These are phyloP conservation scores for Pluvialis apricaria DNA, from an alignment of 2,113 vertebrate genomes.

Conservation along the genomic window DNA sequence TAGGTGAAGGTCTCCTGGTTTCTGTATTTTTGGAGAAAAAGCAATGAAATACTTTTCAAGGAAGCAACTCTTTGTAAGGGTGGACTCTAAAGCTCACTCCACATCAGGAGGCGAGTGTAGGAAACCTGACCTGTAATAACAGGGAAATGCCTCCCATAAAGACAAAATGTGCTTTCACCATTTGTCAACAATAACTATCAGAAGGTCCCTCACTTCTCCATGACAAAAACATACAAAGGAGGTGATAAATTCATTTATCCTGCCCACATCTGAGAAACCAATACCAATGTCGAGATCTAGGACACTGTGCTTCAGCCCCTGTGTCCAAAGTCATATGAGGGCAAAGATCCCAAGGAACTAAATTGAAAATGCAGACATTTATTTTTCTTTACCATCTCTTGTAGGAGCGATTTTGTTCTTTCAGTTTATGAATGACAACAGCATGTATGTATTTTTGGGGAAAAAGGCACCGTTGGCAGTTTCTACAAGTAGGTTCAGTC, in stretches of 20 bases:
- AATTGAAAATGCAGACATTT: not conserved
- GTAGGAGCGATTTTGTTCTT: not conserved
- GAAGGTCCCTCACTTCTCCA: not conserved
- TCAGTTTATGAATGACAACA: not conserved
- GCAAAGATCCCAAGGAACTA: not conserved
- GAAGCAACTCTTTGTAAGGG: not conserved
- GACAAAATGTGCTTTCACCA: not conserved
- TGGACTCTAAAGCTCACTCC: not conserved
- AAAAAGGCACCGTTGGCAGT: not conserved
- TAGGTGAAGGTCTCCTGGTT: not conserved
- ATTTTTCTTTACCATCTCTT: not conserved
- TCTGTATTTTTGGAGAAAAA: not conserved
- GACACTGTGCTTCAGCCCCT: not conserved
- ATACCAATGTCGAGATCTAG: not conserved
- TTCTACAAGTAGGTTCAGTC: not conserved
- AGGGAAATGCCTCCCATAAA: not conserved
- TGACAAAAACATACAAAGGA: not conserved
- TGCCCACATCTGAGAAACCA: not conserved
- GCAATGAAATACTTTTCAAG: not conserved
- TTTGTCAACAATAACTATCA: not conserved
- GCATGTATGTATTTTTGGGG: fast-evolving
- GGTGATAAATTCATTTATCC: not conserved
- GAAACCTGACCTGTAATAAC: not conserved
- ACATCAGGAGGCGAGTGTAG: not conserved
- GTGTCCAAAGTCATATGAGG: not conserved